Evolutionary conservation across 2,888 invertebrate genomes (phyloP).

Genomic region (Platycheirus rosarum): DNA sequence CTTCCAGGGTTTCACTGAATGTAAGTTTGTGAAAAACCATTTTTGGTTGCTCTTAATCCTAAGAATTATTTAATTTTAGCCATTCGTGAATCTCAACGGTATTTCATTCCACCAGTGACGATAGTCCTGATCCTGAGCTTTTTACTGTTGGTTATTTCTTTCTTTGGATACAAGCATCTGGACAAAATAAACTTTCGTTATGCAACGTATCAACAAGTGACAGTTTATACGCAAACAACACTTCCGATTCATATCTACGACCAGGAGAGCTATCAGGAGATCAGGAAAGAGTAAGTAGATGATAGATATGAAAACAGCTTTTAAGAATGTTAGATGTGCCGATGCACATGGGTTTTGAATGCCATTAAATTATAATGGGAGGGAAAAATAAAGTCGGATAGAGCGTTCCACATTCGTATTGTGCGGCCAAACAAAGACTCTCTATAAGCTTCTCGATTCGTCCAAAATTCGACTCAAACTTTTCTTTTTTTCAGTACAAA

Average conservation of each 20-base stretch:
- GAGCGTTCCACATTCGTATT: too few species aligned
- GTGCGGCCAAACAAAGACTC: too few species aligned
- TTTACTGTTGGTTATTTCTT: conserved; percentile 78
- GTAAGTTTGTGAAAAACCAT: conserved; percentile 77
- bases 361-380: too few species aligned
- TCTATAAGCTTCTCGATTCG: too few species aligned
- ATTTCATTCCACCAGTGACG: conserved; percentile 82
- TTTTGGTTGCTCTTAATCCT: too few species aligned
- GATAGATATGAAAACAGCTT: too few species aligned
- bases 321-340: too few species aligned
- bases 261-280: conserved; percentile 78
- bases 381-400: too few species aligned
- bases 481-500: conserved; percentile 78
- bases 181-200: conserved; percentile 68
- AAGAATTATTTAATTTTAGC: conserved; percentile 75
- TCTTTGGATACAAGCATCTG: conserved; percentile 81
- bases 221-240: conserved; percentile 44
- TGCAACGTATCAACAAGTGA: conserved; percentile 26
- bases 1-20: conserved; percentile 81
- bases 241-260: conserved; percentile 63
- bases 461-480: too few species aligned
- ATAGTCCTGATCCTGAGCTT: conserved; percentile 78
- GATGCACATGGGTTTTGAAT: too few species aligned
- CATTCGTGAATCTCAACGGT: conserved; percentile 81
- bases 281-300: conserved; percentile 80